These are phyloP conservation scores for Urocyon cinereoargenteus DNA, from an alignment of 2,797 vertebrate genomes.

Conservation along the genomic window DNA sequence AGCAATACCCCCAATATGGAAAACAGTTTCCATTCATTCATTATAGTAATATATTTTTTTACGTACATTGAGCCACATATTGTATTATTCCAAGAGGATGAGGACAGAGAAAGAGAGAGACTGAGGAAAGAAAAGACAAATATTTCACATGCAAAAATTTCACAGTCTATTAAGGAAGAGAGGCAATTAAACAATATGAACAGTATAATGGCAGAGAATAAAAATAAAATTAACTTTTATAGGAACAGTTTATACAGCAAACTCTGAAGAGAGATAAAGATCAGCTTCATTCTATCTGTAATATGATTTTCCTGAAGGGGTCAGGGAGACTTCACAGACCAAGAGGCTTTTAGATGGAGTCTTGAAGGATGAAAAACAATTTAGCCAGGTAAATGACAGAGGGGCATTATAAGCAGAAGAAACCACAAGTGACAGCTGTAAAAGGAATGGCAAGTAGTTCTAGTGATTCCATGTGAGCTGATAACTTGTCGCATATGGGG, in stretches of 20 bases:
- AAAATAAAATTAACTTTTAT: background rate
- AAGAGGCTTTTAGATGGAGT: background rate
- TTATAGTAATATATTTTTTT: background rate
- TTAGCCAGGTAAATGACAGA: background rate
- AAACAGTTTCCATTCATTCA: background rate
- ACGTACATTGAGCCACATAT: background rate
- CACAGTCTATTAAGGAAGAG: background rate
- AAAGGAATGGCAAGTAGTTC: constrained; percentile 7
- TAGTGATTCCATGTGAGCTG: background rate
- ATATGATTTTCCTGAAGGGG: background rate
- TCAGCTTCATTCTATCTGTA: background rate
- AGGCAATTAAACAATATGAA: background rate
- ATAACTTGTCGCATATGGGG: background rate
- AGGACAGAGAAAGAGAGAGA: background rate
- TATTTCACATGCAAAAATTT: background rate
- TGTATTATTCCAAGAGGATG: background rate
- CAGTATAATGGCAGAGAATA: background rate
- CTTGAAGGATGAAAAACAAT: background rate
- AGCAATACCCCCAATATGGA: background rate
- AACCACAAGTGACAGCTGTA: background rate
- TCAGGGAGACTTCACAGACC: background rate
- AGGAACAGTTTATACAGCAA: background rate
- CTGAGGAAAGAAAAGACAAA: background rate
- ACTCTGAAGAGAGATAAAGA: background rate
- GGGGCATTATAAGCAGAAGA: background rate